phyloP scores from a whole-genome alignment of 2,113 vertebrate genomes.

The Rattus rattus region DNA sequence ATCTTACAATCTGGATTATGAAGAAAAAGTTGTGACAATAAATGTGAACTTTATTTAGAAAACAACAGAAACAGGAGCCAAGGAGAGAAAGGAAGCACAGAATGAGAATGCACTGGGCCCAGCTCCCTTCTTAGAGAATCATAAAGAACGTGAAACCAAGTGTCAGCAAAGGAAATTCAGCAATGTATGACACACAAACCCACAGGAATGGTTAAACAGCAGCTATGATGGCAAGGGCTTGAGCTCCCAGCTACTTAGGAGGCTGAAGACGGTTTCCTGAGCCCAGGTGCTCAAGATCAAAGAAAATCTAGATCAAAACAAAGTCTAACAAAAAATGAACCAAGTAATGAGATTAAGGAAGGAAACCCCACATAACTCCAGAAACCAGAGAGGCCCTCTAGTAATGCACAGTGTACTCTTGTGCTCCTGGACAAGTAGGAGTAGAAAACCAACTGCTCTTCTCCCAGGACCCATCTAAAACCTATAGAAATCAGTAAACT shows the following conservation, averaged over 20 bases:
- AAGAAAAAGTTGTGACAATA: slow-evolving; percentile 85
- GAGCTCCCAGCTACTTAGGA: not conserved
- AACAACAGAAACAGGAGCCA: not conserved
- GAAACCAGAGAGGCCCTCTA: not conserved
- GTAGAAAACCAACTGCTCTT: not conserved
- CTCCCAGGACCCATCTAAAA: not conserved
- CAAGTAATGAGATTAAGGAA: not conserved
- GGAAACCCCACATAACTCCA: not conserved
- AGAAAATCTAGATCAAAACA: not conserved
- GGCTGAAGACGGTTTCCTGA: not conserved
- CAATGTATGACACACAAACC: not conserved
- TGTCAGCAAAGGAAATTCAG: not conserved
- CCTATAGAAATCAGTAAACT: not conserved
- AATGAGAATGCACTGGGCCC: not conserved
- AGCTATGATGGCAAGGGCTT: not conserved
- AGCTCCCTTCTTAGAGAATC: not conserved
- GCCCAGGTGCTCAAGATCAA: not conserved
- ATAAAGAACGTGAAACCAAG: not conserved
- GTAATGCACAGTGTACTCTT: not conserved
- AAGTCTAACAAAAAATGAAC: not conserved
- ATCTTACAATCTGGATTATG: slow-evolving; percentile 83
- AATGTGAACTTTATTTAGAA: slow-evolving; percentile 80
- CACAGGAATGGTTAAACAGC: not conserved
- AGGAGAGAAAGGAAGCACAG: not conserved
- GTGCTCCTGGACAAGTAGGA: not conserved